phyloP scores from a whole-genome alignment of 2,797 vertebrate genomes.

The Falco naumanni region DNA sequence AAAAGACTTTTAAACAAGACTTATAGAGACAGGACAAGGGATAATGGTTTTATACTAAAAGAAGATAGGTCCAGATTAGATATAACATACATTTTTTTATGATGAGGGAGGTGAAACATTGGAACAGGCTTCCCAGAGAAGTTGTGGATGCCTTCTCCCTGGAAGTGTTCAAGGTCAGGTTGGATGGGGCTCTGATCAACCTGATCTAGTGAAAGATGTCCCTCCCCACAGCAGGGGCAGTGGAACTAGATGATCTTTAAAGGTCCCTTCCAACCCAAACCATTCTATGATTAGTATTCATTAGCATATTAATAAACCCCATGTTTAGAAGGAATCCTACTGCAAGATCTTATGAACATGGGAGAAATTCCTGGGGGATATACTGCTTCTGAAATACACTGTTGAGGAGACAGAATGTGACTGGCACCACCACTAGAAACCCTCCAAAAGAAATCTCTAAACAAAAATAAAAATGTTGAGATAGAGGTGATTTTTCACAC shows the following conservation, averaged over 20 bases:
- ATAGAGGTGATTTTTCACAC: neutral
- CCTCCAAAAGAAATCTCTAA: neutral
- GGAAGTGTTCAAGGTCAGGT: too few relatives aligned
- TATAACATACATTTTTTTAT: too few relatives aligned
- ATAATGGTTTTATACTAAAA: too few relatives aligned
- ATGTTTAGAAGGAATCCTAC: neutral
- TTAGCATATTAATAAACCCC: neutral
- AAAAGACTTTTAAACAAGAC: too few relatives aligned
- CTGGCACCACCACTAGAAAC: neutral
- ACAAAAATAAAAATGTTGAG: neutral
- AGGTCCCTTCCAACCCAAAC: neutral
- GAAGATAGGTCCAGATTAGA: too few relatives aligned
- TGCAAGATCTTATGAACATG: neutral
- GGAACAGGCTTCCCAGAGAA: too few relatives aligned
- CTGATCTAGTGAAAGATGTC: too few relatives aligned
- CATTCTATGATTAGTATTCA: neutral
- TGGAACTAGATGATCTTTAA: neutral
- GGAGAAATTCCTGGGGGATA: neutral
- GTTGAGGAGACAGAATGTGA: neutral
- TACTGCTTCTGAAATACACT: neutral
- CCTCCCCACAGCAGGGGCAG: too few relatives aligned
- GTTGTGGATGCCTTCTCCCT: too few relatives aligned
- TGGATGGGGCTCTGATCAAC: too few relatives aligned
- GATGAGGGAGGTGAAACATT: too few relatives aligned
- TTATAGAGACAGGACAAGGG: too few relatives aligned